Conservation (phyloP, 2,797 vertebrate species). For the Phataginus tetradactyla region DNA sequence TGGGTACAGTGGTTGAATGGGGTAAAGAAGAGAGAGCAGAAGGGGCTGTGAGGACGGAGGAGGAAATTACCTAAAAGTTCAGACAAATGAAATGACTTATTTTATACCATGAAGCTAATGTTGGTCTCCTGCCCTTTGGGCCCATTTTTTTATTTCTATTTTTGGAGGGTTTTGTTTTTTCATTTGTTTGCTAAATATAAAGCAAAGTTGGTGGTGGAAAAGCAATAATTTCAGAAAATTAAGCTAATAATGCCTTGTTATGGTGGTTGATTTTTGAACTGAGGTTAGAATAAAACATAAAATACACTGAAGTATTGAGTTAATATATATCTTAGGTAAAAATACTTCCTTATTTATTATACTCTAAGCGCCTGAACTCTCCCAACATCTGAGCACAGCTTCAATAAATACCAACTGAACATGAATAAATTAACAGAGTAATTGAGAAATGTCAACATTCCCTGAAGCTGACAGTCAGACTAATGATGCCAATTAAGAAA, state of each 20-base stretch:
- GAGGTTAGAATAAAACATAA: background rate
- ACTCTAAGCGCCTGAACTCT: background rate
- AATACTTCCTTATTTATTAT: background rate
- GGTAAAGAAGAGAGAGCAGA: background rate
- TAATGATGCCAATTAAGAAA: constrained; percentile 62
- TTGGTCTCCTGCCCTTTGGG: background rate
- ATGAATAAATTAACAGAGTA: constrained; percentile 46
- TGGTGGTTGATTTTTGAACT: background rate
- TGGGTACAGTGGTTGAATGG: background rate
- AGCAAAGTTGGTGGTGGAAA: background rate
- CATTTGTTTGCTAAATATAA: background rate
- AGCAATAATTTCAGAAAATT: constrained; percentile 8
- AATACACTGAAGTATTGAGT: background rate
- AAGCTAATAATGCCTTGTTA: background rate
- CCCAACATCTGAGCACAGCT: background rate
- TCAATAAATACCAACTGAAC: background rate
- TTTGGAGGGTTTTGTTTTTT: too few relatives aligned
- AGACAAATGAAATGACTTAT: background rate
- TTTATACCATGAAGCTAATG: background rate
- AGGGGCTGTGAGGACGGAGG: background rate
- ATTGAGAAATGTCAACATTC: constrained; percentile 46
- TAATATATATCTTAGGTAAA: background rate
- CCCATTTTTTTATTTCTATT: background rate
- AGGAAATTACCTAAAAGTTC: background rate
- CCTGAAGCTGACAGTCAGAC: constrained; percentile 43